Conservation (phyloP, 1,140 invertebrate genomes). For the Lamellibrachia luymesi region DNA sequence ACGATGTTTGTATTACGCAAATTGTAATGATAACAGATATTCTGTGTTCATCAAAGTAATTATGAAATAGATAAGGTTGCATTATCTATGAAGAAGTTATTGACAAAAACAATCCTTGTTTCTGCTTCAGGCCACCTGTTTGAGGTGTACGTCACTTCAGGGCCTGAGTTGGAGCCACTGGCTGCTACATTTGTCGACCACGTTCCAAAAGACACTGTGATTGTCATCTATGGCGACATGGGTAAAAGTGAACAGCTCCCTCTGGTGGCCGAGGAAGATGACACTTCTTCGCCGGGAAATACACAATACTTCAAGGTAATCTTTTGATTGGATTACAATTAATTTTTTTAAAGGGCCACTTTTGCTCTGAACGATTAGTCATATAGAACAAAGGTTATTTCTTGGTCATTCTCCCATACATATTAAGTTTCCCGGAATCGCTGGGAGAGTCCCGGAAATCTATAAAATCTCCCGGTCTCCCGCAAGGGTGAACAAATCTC, state of each 20-base stretch:
- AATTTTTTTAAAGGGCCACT: neutral
- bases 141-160: neutral
- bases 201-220: slow-evolving; percentile 3
- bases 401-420: too few species aligned
- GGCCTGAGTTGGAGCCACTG: neutral
- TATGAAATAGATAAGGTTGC: neutral
- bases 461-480: too few species aligned
- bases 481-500: too few species aligned
- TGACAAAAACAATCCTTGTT: neutral
- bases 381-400: neutral
- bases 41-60: neutral
- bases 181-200: neutral
- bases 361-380: neutral
- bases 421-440: too few species aligned
- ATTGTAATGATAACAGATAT: neutral
- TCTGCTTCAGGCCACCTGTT: neutral
- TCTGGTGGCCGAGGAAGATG: neutral
- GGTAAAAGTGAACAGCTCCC: slow-evolving; percentile 14
- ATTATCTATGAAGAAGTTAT: neutral
- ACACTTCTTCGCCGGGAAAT: neutral
- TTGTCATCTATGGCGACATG: slow-evolving; percentile 6
- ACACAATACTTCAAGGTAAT: neutral
- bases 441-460: too few species aligned
- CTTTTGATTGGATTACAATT: neutral
- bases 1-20: neutral